Percentiles rank a stretch among this genome's conserved stretches.
Evolutionary conservation across 2,113 vertebrate species (phyloP).

Genomic region (Syngnathus scovelli): DNA sequence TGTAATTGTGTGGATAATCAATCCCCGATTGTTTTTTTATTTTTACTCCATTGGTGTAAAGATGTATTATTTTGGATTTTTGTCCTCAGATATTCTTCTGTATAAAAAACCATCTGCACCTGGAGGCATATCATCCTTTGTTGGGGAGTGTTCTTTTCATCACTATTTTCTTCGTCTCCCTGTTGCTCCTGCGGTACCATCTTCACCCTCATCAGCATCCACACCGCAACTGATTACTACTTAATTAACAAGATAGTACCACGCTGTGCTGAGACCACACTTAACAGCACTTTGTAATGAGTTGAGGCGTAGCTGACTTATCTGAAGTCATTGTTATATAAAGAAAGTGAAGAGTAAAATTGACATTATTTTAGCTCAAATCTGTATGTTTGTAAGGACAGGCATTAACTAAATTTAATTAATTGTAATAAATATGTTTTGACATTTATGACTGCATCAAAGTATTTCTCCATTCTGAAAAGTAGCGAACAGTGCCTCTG

Average conservation of each 20-base stretch:
- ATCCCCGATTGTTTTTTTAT: slow-evolving; percentile 13
- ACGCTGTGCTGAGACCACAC: slow-evolving; percentile 17
- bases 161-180: slow-evolving; percentile 43
- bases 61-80: slow-evolving; percentile 19
- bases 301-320: neutral
- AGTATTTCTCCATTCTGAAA: neutral
- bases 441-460: neutral
- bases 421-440: neutral
- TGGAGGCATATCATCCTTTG: slow-evolving; percentile 5
- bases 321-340: neutral
- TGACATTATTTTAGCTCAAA: neutral
- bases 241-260: slow-evolving; percentile 46
- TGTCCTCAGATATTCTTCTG: slow-evolving; percentile 18
- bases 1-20: slow-evolving; percentile 7
- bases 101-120: slow-evolving; percentile 29
- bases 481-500: neutral
- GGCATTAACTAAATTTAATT: neutral
- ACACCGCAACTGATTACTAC: slow-evolving; percentile 40
- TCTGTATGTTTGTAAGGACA: neutral
- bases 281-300: slow-evolving; percentile 4
- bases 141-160: slow-evolving; percentile 29
- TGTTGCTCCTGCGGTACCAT: slow-evolving; percentile 23
- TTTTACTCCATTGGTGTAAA: slow-evolving; percentile 16
- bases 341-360: neutral
- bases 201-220: slow-evolving; percentile 33